Evolutionary conservation across 2,113 vertebrate genomes (phyloP), one percentile per base, ranked within the genome.

Genomic region (Lophochroa leadbeateri): DNA sequence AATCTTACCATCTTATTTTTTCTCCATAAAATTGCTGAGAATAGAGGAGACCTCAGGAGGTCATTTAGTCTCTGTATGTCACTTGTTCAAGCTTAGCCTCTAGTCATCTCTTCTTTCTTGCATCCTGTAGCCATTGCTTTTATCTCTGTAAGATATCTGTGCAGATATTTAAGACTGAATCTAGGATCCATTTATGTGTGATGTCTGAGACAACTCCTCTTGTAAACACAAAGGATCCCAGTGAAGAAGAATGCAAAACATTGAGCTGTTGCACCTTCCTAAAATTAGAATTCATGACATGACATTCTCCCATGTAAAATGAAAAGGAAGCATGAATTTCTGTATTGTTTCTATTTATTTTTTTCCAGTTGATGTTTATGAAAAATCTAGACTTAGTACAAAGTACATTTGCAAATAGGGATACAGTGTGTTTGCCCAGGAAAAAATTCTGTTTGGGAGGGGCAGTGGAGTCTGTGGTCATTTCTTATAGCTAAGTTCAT

Each of bases 281-380:
- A 37, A 70, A 41, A 2, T 74, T 27, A 25, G 78, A 67, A 74
- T n/a, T 69, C 2, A 0, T 47, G 9, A 11, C 7, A 19, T 21
- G 0, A 7, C 18, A 6, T 16, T 74, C 11, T 25, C 20, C 28
- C 8, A 33, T 11, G 15, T 0, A 4, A 70, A 72, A 47, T 55
- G 25, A 67, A 69, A 53, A 24, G 11, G 2, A 11, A 35, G 10
- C 12, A 28, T 10, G 29, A 33, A 60, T 55, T 5, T 29, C 20
- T 75, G 17, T 9, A 2, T n/a, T 57, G 55, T 44, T 75, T 67
- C 17, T 20, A 2, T 50, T 44, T 39, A 7, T 64, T 25, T 37
- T 17, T 64, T 88, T 61, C 31, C 21, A 37, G 9, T 49, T 53
- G 24, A 41, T 35, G 9, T 47, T 74, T 47, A 18, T 60, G 41